A percentile compares a stretch with the other conserved stretches of the same genome.
phyloP scores from a whole-genome alignment of 2,113 vertebrate species.

The Gopherus flavomarginatus region DNA sequence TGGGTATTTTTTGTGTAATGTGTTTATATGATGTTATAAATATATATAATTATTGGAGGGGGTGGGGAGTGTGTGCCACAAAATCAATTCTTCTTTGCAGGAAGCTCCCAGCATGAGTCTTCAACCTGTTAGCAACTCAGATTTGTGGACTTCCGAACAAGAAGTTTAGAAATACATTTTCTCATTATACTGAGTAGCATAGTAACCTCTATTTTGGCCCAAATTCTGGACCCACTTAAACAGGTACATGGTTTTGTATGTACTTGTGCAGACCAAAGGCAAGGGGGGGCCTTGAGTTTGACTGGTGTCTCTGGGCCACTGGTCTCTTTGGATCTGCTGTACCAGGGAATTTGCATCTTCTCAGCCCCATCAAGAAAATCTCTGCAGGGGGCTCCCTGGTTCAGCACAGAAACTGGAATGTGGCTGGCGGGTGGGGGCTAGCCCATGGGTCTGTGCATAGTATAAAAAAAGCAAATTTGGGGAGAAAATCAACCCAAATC shows the following conservation, averaged over 20 bases:
- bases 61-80: neutral
- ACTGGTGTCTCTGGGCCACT: neutral
- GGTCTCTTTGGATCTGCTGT: neutral
- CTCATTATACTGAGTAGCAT: neutral
- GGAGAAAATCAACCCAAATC: neutral
- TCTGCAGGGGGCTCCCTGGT: neutral
- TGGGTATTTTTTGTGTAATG: neutral
- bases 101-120: neutral
- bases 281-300: rapidly evolving
- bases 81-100: neutral
- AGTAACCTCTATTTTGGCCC: rapidly evolving
- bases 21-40: neutral
- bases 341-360: neutral
- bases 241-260: neutral
- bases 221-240: neutral
- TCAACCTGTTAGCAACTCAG: neutral
- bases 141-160: rapidly evolving
- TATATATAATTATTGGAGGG: neutral
- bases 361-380: neutral
- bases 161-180: neutral
- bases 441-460: rapidly evolving
- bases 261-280: neutral
- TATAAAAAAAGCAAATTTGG: neutral
- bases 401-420: neutral
- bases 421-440: neutral